These are phyloP conservation scores for Scelioninae gen. 2 DNA, from an alignment of 2,888 invertebrate genomes.

Conservation along the genomic window DNA sequence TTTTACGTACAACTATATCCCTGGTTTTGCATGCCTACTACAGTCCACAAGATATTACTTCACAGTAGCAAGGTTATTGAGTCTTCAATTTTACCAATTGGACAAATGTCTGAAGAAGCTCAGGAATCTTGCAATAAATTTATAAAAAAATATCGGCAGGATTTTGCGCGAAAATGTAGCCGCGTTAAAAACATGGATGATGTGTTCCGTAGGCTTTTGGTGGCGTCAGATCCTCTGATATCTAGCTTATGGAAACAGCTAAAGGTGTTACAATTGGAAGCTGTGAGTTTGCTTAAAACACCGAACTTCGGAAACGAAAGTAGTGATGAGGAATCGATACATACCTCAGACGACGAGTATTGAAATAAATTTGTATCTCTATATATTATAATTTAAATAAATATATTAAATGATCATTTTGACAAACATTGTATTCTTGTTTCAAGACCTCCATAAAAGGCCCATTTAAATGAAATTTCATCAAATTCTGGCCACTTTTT, in stretches of 20 bases:
- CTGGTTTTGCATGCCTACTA: conserved; percentile 48
- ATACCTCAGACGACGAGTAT: too few species aligned
- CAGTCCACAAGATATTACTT: conserved; percentile 64
- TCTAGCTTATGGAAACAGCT: conserved; percentile 26
- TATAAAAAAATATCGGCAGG: conserved; percentile 60
- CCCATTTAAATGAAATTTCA: too few species aligned
- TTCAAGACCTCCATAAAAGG: too few species aligned
- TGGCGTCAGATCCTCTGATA: conserved; percentile 16
- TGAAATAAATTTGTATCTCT: too few species aligned
- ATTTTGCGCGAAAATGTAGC: conserved; percentile 60
- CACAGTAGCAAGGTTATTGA: conserved; percentile 62
- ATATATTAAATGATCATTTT: too few species aligned
- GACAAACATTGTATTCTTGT: too few species aligned
- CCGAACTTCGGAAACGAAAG: too few species aligned
- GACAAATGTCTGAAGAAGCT: conserved; percentile 21
- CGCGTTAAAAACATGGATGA: conserved; percentile 15
- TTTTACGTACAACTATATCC: conserved; percentile 60
- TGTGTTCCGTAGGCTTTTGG: conserved; percentile 45
- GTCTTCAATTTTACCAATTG: conserved; percentile 43
- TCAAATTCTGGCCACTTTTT: too few species aligned
- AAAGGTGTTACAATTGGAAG: too few species aligned
- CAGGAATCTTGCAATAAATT: conserved; percentile 64
- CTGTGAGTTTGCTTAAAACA: too few species aligned
- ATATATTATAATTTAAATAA: too few species aligned
- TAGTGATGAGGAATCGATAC: too few species aligned